Conservation (phyloP, 2,888 invertebrate genomes). For the Cantharis rufa region DNA sequence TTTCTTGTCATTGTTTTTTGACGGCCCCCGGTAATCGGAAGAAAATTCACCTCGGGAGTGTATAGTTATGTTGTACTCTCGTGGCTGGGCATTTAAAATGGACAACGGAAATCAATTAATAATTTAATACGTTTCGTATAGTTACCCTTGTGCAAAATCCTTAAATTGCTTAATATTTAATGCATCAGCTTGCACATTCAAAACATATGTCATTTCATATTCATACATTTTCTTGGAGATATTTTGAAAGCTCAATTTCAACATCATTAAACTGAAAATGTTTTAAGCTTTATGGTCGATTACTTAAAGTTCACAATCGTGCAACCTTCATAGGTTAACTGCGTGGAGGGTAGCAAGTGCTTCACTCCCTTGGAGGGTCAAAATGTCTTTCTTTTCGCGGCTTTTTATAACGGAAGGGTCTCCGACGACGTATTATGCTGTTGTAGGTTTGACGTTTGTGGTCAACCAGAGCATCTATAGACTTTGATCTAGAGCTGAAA, state of each 20-base stretch:
- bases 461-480: constrained; percentile 39
- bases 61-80: neutral
- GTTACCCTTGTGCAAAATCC: neutral
- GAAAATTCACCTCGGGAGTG: constrained; percentile 18
- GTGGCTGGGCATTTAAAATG: neutral
- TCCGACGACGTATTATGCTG: constrained; percentile 41
- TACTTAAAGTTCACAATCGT: constrained; percentile 37
- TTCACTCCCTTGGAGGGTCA: constrained; percentile 44
- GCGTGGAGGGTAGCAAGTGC: constrained; percentile 45
- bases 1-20: constrained; percentile 27
- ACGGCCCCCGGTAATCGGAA: constrained; percentile 6
- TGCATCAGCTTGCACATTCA: constrained; percentile 32
- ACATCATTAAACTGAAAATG: constrained; percentile 41
- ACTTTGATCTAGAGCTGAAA: constrained; percentile 37
- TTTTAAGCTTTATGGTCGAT: constrained; percentile 28
- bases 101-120: neutral
- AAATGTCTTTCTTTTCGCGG: constrained; percentile 52
- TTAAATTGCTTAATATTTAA: constrained; percentile 36
- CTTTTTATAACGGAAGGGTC: constrained; percentile 47
- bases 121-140: neutral
- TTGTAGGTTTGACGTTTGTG: constrained; percentile 37
- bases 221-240: constrained; percentile 45
- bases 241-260: constrained; percentile 45
- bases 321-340: constrained; percentile 45
- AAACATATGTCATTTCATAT: constrained; percentile 46